These are phyloP conservation scores for Tachycineta bicolor DNA, from an alignment of 2,113 vertebrate genomes.

Conservation along the genomic window DNA sequence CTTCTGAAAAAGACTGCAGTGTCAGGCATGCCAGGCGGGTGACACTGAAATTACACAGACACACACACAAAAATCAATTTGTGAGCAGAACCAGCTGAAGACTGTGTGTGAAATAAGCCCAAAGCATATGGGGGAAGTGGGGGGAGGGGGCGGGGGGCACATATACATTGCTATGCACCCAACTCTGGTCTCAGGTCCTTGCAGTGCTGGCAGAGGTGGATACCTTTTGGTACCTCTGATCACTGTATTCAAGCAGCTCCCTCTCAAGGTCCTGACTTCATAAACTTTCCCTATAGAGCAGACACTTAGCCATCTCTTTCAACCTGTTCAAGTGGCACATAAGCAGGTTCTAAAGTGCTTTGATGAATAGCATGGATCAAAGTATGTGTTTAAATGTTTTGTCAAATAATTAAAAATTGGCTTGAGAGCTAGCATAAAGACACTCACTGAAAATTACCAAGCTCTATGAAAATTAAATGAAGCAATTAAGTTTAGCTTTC, in stretches of 20 bases:
- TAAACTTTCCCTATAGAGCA: neutral
- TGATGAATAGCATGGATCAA: slow-evolving; percentile 28
- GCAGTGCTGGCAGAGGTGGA: neutral
- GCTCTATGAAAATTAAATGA: slow-evolving; percentile 35
- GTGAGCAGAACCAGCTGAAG: neutral
- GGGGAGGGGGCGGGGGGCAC: no score
- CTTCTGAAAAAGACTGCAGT: slow-evolving; percentile 23
- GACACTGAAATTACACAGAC: neutral
- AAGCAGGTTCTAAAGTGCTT: slow-evolving; percentile 23
- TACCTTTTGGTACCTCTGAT: neutral
- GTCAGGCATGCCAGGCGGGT: neutral
- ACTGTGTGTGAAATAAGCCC: neutral
- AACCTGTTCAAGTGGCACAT: neutral
- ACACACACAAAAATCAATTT: neutral
- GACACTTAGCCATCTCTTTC: neutral
- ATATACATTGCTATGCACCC: neutral
- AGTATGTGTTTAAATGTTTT: slow-evolving; percentile 25
- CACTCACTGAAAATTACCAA: slow-evolving; percentile 29
- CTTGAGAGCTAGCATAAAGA: slow-evolving; percentile 8
- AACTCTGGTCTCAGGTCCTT: neutral
- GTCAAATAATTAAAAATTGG: slow-evolving; percentile 57
- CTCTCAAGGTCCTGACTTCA: neutral
- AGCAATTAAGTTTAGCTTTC: slow-evolving; percentile 10
- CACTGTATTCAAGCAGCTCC: neutral
- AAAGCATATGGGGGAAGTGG: neutral